Evolutionary conservation across 37 sponge, comb jelly and placozoan genomes (phyloP).

Genomic region (Spongilla lacustris): DNA sequence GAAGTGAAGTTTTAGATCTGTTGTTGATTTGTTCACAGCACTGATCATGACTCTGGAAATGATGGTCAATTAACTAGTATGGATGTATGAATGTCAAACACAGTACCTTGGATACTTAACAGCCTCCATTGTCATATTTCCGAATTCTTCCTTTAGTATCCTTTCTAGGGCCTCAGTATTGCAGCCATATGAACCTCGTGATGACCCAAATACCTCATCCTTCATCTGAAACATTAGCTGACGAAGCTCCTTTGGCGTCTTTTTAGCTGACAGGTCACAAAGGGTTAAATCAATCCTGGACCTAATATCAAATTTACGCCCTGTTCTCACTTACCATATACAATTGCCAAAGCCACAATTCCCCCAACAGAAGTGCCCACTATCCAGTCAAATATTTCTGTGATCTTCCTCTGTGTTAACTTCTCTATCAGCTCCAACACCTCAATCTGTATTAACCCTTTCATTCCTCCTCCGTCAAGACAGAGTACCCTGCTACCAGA

Average conservation of each 20-base stretch:
- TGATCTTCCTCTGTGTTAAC: conserved; percentile 1
- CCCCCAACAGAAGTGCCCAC: conserved; percentile 30
- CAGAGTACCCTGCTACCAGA: conserved; percentile 39
- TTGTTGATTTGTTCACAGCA: conserved; percentile 49
- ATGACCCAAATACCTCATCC: conserved; percentile 63
- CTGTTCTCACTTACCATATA: conserved; percentile 14
- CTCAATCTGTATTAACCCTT: conserved; percentile 34
- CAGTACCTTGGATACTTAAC: conserved; percentile 36
- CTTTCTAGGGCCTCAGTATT: conserved; percentile 51
- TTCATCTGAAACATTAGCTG: conserved; percentile 60
- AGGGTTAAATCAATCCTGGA: background rate
- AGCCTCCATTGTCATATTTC: conserved; percentile 21
- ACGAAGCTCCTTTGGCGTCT: background rate
- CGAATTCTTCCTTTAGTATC: conserved; percentile 44
- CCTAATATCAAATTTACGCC: background rate
- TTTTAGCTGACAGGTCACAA: conserved; percentile 2
- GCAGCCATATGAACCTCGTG: conserved; percentile 9
- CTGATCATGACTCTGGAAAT: conserved; percentile 44
- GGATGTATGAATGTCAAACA: too few relatives aligned
- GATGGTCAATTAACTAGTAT: background rate
- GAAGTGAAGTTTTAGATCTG: conserved; percentile 50
- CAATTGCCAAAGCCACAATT: conserved; percentile 31
- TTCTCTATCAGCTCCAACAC: conserved; percentile 7
- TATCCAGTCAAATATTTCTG: conserved; percentile 47
- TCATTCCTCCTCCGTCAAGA: conserved; percentile 48